These are phyloP conservation scores for Meteorus cinctellus DNA, from an alignment of 2,888 invertebrate genomes.

Conservation along the genomic window DNA sequence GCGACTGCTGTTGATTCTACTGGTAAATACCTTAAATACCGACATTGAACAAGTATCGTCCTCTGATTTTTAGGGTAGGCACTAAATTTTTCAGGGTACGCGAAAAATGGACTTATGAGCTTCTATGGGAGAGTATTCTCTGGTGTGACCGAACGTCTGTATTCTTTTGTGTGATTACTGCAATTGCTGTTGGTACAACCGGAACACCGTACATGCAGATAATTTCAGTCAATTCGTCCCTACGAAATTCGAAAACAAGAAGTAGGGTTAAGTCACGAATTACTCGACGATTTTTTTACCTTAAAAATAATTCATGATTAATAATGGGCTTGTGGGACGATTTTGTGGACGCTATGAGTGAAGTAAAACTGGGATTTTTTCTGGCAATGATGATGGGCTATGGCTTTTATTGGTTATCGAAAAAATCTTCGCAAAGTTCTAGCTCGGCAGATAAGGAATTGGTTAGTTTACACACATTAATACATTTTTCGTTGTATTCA, in stretches of 20 bases:
- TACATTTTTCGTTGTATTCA: background rate
- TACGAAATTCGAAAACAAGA: background rate
- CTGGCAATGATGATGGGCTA: slow-evolving; percentile 56
- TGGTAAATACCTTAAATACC: too few relatives aligned
- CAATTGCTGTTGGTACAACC: background rate
- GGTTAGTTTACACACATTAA: slow-evolving; percentile 41
- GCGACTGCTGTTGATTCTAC: too few relatives aligned
- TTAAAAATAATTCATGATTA: background rate
- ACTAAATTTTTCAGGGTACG: too few relatives aligned
- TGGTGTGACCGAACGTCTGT: too few relatives aligned
- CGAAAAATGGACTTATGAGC: too few relatives aligned
- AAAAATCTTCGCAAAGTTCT: slow-evolving; percentile 32
- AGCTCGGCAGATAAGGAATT: slow-evolving; percentile 38
- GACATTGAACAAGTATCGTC: too few relatives aligned
- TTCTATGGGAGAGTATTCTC: too few relatives aligned
- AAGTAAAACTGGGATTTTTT: slow-evolving; percentile 55
- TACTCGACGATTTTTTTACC: background rate
- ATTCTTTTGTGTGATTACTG: too few relatives aligned
- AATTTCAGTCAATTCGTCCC: background rate
- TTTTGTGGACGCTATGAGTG: slow-evolving; percentile 47
- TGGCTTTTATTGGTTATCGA: slow-evolving; percentile 55
- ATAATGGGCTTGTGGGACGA: slow-evolving; percentile 50
- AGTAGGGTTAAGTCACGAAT: slow-evolving; percentile 4
- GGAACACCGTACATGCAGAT: background rate
- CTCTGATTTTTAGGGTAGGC: too few relatives aligned